Evolutionary conservation across 2,888 invertebrate genomes (phyloP), one percentile per base, ranked within the genome.

Genomic region (Nephrotoma appendiculata): DNA sequence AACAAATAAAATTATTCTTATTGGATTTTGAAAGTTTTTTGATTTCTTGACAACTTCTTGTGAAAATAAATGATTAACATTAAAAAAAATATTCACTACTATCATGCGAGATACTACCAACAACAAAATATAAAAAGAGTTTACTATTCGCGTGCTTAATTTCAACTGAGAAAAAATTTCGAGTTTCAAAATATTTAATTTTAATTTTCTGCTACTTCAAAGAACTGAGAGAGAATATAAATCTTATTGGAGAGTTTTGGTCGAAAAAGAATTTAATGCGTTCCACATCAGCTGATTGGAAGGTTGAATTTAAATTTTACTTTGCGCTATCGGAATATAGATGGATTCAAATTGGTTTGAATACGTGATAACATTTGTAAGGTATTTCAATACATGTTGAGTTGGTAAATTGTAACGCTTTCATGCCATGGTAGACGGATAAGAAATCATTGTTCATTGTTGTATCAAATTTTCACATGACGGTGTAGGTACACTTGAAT

Each of bases 71-170:
- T 31, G 31, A 31, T 31, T 31, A 31, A 31, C 48, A 12, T 12
- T 9, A 31, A 71, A 19, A 71, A 31, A 15, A 71, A 71, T 31
- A 71, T 31, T 4, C 7, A 52, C 31, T 31, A 71, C 9, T 71
- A 71, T 71, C 31, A 15, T 71, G 71, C 71, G 71, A 71, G 71
- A 71, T 71, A 31, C 71, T 71, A 31, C 31, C 71, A 31, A 71
- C 44, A 44, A 44, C 44, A 71, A 71, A 31, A 71, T 31, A 31
- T 31, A 6, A 15, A 31, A 84, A n/a, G 84, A 84, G 84, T 84
- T 84, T 84, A 43, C 84, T 84, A 84, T 84, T 84, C 84, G 84
- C 84, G 84, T 84, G 84, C 84, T 31, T 84, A 42, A 84, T 84
- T 84, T 84, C 84, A 84, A 84, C 84, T 84, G 84, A 84, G 43